These are phyloP conservation scores for Cebus imitator DNA, from an alignment of 2,113 vertebrate genomes.

Conservation along the genomic window DNA sequence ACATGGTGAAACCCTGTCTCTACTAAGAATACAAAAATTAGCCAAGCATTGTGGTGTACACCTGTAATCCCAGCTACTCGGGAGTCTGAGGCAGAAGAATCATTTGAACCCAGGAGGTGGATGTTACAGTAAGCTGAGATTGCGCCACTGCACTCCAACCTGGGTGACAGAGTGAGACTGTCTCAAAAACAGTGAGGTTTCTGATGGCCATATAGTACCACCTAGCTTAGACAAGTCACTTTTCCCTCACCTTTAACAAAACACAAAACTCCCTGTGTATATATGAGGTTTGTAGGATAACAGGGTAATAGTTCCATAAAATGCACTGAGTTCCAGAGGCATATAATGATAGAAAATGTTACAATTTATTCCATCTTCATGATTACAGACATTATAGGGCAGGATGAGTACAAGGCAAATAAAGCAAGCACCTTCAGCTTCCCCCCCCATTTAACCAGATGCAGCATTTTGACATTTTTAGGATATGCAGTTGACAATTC, in stretches of 20 bases:
- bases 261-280: neutral
- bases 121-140: no score
- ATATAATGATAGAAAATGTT: conserved; percentile 35
- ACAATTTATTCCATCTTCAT: conserved; percentile 71
- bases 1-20: no score
- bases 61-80: no score
- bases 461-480: conserved; percentile 47
- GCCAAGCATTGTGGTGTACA: no score
- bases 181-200: neutral
- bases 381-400: conserved; percentile 59
- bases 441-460: neutral
- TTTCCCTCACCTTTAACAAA: conserved; percentile 31
- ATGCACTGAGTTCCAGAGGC: neutral
- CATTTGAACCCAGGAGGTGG: no score
- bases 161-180: no score
- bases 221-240: conserved; percentile 7
- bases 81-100: no score
- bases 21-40: no score
- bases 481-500: neutral
- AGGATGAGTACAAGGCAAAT: conserved; percentile 38
- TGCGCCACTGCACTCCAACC: no score
- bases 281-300: neutral
- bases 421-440: neutral
- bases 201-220: neutral
- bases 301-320: neutral